Conservation (phyloP, 1,140 invertebrate species). For the Melitaea cinxia region DNA sequence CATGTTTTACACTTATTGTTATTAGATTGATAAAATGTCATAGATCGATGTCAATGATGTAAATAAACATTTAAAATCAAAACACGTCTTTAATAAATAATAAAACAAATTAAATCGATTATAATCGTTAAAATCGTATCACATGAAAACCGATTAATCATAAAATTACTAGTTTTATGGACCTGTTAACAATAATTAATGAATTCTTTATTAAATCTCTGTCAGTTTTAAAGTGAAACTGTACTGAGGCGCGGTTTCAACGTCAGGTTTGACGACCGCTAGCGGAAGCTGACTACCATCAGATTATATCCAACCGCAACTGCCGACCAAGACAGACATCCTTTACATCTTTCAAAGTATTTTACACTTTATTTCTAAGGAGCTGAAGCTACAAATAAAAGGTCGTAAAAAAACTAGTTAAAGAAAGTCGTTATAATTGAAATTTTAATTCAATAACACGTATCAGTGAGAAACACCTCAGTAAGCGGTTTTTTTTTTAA, state of each 20-base stretch:
- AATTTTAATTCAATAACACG: too few species aligned
- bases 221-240: slow-evolving; percentile 12
- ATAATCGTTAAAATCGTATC: slow-evolving; percentile 10
- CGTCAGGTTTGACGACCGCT: slow-evolving; percentile 38
- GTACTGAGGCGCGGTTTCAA: slow-evolving; percentile 9
- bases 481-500: too few species aligned
- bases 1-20: too few species aligned
- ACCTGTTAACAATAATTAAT: slow-evolving; percentile 7
- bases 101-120: not conserved
- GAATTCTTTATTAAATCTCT: slow-evolving; percentile 11
- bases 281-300: slow-evolving; percentile 33
- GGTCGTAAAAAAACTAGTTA: too few species aligned
- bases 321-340: slow-evolving; percentile 25
- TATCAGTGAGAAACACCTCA: too few species aligned
- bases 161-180: slow-evolving; percentile 15
- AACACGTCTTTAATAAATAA: not conserved
- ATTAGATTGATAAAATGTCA: too few species aligned
- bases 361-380: slow-evolving; percentile 6
- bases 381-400: slow-evolving; percentile 7
- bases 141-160: not conserved
- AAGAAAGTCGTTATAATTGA: too few species aligned
- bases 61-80: slow-evolving; percentile 8
- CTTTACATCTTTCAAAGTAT: slow-evolving; percentile 1
- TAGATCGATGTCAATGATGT: not conserved
- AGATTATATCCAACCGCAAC: slow-evolving; percentile 34